These are phyloP conservation scores for Epistrophella euchroma DNA, from an alignment of 2,888 invertebrate species.

Conservation along the genomic window DNA sequence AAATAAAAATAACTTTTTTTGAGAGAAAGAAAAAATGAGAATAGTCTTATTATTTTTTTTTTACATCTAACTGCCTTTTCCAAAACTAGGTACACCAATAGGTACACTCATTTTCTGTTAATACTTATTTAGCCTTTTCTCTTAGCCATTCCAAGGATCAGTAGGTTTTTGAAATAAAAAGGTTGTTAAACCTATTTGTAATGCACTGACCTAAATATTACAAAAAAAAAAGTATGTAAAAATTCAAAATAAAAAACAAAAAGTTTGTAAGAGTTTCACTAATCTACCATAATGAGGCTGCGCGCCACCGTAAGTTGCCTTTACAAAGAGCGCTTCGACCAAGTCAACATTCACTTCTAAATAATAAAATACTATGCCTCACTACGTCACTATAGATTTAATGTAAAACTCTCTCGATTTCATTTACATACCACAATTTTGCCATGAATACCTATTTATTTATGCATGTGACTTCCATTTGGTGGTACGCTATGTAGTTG, in stretches of 20 bases:
- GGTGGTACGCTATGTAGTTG: not conserved
- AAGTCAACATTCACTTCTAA: slow-evolving; percentile 44
- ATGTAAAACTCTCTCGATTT: slow-evolving; percentile 61
- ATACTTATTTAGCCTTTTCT: too few species aligned
- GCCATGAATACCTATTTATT: slow-evolving; percentile 8
- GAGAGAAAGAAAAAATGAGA: too few species aligned
- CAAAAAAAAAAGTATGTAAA: not conserved
- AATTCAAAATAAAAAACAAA: not conserved
- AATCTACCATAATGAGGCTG: slow-evolving; percentile 37
- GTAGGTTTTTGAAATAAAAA: not conserved
- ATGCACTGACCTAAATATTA: slow-evolving; percentile 11
- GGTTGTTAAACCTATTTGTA: not conserved
- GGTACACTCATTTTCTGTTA: too few species aligned
- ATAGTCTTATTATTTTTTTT: too few species aligned
- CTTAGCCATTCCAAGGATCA: too few species aligned
- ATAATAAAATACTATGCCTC: slow-evolving; percentile 10
- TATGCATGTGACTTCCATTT: slow-evolving; percentile 7
- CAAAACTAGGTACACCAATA: too few species aligned
- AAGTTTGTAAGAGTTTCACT: slow-evolving; percentile 43
- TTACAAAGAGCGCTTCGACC: slow-evolving; percentile 8
- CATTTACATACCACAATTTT: slow-evolving; percentile 62
- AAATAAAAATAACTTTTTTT: too few species aligned
- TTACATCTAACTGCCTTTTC: too few species aligned
- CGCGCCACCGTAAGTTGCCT: not conserved
- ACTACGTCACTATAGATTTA: slow-evolving; percentile 61